Evolutionary conservation across 2,888 invertebrate genomes (phyloP).

Genomic region (Tryphoninae sp.): DNA sequence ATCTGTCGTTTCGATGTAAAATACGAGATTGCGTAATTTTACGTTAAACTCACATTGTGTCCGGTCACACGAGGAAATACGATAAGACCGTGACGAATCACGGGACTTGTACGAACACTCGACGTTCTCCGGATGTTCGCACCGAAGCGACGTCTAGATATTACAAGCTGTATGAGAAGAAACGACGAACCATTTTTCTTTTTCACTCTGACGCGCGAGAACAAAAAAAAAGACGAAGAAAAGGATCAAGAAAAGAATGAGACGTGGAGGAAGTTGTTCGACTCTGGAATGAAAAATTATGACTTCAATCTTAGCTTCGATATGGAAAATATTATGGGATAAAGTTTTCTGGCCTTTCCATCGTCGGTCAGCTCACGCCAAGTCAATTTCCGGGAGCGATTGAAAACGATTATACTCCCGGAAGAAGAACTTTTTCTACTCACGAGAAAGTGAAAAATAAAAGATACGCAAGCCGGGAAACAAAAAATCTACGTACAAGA

Average conservation of each 20-base stretch:
- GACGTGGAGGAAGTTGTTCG: constrained; percentile 13
- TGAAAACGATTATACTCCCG: constrained; percentile 23
- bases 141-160: constrained; percentile 13
- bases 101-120: neutral
- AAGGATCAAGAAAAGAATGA: too few species aligned
- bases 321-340: constrained; percentile 20
- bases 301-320: constrained; percentile 26
- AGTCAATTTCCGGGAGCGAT: constrained; percentile 41
- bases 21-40: too few species aligned
- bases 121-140: neutral
- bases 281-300: constrained; percentile 50
- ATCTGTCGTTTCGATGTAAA: too few species aligned
- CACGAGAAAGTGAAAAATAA: neutral
- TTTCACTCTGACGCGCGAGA: neutral
- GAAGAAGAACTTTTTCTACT: neutral
- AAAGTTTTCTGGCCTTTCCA: constrained; percentile 15
- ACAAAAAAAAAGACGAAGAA: too few species aligned
- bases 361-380: constrained; percentile 1
- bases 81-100: neutral
- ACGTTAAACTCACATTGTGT: neutral
- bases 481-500: neutral
- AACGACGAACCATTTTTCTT: constrained; percentile 44
- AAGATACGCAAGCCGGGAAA: neutral
- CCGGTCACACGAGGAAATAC: neutral
- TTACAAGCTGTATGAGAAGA: neutral